Evolutionary conservation across 1,140 invertebrate species (phyloP).

Genomic region (Hydropsyche tenuis): DNA sequence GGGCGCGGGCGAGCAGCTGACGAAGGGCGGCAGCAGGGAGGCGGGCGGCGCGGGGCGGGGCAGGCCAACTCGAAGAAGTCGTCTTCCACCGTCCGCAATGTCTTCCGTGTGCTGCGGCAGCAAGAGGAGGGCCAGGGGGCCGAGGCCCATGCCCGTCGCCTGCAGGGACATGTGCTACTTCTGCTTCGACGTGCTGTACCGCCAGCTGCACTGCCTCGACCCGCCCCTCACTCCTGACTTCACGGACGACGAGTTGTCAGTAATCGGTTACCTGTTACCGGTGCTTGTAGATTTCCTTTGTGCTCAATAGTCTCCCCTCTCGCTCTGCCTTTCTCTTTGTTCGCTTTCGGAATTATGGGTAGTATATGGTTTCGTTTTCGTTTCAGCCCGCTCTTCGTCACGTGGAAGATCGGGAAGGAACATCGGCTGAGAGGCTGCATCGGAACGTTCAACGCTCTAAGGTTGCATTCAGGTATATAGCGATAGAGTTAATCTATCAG

Average conservation of each 20-base stretch:
- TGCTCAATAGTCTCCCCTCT: conserved; percentile 60
- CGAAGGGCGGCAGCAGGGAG: neutral
- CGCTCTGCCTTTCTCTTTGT: neutral
- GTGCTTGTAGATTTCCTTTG: conserved; percentile 68
- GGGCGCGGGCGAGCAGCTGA: neutral
- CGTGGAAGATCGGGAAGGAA: conserved; percentile 97
- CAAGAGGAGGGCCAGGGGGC: neutral
- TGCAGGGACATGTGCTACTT: conserved; percentile 97
- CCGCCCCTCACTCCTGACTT: conserved; percentile 89
- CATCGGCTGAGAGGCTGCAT: conserved; percentile 91
- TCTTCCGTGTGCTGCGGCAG: conserved; percentile 15
- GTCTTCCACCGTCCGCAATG: no score
- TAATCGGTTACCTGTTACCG: conserved; percentile 56
- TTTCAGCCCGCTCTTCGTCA: conserved; percentile 97
- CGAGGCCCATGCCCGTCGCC: conserved; percentile 66
- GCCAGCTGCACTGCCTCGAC: conserved; percentile 90
- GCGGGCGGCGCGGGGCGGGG: neutral
- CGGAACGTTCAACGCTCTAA: conserved; percentile 94
- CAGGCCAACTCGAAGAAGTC: no score
- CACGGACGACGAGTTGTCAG: conserved; percentile 95
- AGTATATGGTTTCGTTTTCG: no score
- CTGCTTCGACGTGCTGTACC: conserved; percentile 97
- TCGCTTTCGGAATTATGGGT: no score
- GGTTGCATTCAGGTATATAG: conserved; percentile 77
- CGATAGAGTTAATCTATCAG: no score